Evolutionary conservation across 2,888 invertebrate genomes (phyloP).

Genomic region (Tupiocoris notatus): DNA sequence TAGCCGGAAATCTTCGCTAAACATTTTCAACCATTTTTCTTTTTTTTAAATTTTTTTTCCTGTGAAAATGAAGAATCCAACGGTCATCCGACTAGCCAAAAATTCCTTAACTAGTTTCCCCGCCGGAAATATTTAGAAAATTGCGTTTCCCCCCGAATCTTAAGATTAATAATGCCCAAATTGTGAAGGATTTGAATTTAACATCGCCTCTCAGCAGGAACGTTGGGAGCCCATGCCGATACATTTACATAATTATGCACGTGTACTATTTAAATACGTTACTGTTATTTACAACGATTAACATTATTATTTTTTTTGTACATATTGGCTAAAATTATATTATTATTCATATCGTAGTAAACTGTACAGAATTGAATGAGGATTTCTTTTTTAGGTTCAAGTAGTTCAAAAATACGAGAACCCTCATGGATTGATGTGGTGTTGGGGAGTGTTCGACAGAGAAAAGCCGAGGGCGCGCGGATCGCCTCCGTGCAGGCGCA

Average conservation of each 20-base stretch:
- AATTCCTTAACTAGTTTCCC: slow-evolving; percentile 29
- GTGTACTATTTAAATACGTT: background rate
- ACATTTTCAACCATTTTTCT: background rate
- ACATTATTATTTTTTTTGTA: slow-evolving; percentile 32
- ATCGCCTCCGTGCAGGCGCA: slow-evolving; percentile 74
- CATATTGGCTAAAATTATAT: slow-evolving; percentile 45
- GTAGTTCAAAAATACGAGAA: slow-evolving; percentile 50
- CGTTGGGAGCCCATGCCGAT: slow-evolving; percentile 11
- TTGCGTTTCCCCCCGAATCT: slow-evolving; percentile 30
- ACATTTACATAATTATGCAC: slow-evolving; percentile 17
- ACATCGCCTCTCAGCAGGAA: slow-evolving; percentile 34
- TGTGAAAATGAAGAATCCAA: slow-evolving; percentile 16
- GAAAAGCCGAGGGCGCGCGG: slow-evolving; percentile 78
- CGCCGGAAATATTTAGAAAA: slow-evolving; percentile 1
- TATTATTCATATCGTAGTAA: slow-evolving; percentile 6
- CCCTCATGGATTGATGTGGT: slow-evolving; percentile 51
- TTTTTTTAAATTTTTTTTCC: slow-evolving; percentile 5
- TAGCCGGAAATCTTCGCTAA: slow-evolving; percentile 26
- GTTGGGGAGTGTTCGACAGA: slow-evolving; percentile 55
- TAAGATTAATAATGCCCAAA: slow-evolving; percentile 49
- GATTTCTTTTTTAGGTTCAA: slow-evolving; percentile 47
- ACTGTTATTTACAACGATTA: slow-evolving; percentile 37
- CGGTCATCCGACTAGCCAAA: slow-evolving; percentile 46
- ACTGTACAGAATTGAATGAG: background rate
- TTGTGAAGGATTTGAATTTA: slow-evolving; percentile 47